Conservation (phyloP, 1,140 invertebrate species). For the Marisa cornuarietis region DNA sequence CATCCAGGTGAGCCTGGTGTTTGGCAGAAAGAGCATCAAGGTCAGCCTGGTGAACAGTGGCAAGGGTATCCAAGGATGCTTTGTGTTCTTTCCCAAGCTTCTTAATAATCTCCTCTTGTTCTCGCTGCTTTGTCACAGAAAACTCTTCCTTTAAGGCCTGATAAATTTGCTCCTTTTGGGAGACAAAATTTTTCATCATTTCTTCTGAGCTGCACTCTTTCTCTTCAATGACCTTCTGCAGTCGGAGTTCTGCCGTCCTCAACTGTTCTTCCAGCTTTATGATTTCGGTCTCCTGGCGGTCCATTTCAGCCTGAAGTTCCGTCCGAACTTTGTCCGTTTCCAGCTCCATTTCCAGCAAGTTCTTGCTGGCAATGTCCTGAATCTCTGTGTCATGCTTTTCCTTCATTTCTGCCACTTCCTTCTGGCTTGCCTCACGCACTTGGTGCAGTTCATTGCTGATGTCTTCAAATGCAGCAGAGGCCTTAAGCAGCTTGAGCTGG, state of each 20-base stretch:
- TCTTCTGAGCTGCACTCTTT: constrained; percentile 16
- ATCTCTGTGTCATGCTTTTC: constrained; percentile 29
- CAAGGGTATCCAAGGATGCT: too few species aligned
- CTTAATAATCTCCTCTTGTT: constrained; percentile 27
- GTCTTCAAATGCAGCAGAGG: constrained; percentile 27
- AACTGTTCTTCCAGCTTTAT: constrained; percentile 17
- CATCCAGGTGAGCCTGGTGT: constrained; percentile 1
- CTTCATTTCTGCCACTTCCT: constrained; percentile 24
- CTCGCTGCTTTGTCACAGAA: constrained; percentile 19
- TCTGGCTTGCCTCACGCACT: background rate
- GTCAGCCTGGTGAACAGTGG: too few species aligned
- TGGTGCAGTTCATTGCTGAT: constrained; percentile 23
- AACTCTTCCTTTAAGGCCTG: constrained; percentile 13
- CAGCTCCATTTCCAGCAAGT: constrained; percentile 30
- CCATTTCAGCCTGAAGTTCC: constrained; percentile 70
- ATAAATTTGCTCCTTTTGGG: constrained; percentile 23
- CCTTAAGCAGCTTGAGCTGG: constrained; percentile 24
- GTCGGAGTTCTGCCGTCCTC: background rate
- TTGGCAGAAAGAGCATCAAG: too few species aligned
- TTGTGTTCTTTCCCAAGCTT: constrained; percentile 7
- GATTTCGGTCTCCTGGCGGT: constrained; percentile 50
- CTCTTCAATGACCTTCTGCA: constrained; percentile 23
- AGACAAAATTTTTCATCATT: constrained; percentile 25
- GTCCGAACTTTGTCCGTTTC: constrained; percentile 30
- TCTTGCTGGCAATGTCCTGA: constrained; percentile 27